Base-by-base conservation (phyloP, 2,113 vertebrate genomes). In the Brachyistius frenatus region DNA sequence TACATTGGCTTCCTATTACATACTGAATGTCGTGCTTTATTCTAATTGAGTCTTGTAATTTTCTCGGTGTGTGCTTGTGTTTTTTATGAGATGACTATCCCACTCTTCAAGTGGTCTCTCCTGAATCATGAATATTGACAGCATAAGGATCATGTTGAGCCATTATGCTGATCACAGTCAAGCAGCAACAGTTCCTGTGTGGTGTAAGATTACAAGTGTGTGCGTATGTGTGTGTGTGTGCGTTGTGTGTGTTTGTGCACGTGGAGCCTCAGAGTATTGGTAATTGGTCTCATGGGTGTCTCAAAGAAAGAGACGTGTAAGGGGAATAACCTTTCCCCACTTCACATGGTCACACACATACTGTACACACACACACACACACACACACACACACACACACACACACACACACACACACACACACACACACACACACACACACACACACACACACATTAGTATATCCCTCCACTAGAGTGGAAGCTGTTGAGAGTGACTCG, bases 271-370 rank as follows among this genome's bases (percentile, higher is more conserved):
- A 71, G 55, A 77, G 67, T 85, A 76, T 81, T 79, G 55, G 49
- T 91, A 89, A 90, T 90, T 89, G 78, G 83, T 89, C 86, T 85
- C 78, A 54, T 56, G 83, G 83, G 88, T 56, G 53, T 71, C 71
- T 85, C 78, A 79, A 73, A 77, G 85, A 73, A 16, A 82, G 56
- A 80, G 74, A 62, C 66, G 53, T 67, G 64, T 85, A 69, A 83
- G 73, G 69, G 6, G 46, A 75, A 78, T 82, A 88, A 89, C 88
- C 80, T 67, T 58, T 50, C 33, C 67, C 70, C 69, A 23, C 5
- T 8, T 68, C 56, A 54, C 46, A 31, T 47, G 35, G 37, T 56
- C 49, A 50, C 37, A 56, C 37, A 56, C 53, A 41, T 44, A 11
- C 9, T 44, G 5, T 30, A 39, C 44, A 58, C 66, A 67, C 13